Evolutionary conservation across 2,888 invertebrate genomes (phyloP).

Genomic region (Euphydryas editha): DNA sequence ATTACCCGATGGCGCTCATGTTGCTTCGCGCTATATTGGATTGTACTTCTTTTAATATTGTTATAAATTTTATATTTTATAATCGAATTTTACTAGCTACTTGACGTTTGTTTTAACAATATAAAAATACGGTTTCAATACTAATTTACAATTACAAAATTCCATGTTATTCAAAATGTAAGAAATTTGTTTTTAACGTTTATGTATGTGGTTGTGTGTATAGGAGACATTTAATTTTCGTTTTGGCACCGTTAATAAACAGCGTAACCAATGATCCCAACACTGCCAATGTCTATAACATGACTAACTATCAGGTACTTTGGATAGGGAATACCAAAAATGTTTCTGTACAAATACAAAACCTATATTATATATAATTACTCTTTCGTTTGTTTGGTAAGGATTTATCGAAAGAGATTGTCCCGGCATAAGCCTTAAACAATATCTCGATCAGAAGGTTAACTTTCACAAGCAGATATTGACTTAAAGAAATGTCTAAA

Average conservation of each 20-base stretch:
- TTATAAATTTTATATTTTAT: slow-evolving; percentile 10
- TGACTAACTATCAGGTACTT: not conserved
- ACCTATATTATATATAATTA: not conserved
- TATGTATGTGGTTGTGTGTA: not conserved
- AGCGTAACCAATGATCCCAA: not conserved
- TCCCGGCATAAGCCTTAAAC: too few relatives aligned
- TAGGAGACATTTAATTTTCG: not conserved
- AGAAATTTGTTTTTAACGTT: too few relatives aligned
- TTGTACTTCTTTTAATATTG: slow-evolving; percentile 33
- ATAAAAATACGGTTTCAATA: too few relatives aligned
- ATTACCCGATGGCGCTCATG: slow-evolving; percentile 39
- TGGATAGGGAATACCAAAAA: not conserved
- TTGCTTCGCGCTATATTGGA: slow-evolving; percentile 32
- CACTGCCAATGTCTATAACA: slow-evolving; percentile 5
- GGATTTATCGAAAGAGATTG: too few relatives aligned
- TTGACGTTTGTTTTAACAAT: slow-evolving; percentile 6
- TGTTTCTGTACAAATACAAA: not conserved
- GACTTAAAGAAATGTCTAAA: too few relatives aligned
- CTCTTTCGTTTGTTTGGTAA: too few relatives aligned
- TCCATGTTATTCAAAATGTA: too few relatives aligned
- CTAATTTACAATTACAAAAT: too few relatives aligned
- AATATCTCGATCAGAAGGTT: too few relatives aligned
- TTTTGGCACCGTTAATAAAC: not conserved
- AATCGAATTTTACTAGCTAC: not conserved
- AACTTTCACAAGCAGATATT: too few relatives aligned